phyloP scores from a whole-genome alignment of 2,888 invertebrate species.

The Leptinotarsa peninsularis region DNA sequence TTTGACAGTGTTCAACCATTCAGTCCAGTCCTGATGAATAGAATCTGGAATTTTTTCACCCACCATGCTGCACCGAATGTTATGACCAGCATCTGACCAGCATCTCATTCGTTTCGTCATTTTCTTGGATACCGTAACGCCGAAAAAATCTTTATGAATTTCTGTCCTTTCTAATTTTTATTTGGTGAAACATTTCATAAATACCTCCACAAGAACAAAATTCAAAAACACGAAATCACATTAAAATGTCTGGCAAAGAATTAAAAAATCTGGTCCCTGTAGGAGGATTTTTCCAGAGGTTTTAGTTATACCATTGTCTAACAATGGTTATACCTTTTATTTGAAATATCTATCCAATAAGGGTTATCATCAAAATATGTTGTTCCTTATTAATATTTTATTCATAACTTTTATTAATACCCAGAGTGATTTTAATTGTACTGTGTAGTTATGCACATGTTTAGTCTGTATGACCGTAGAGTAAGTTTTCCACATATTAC shows the following conservation, averaged over 20 bases:
- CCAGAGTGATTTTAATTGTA: no score
- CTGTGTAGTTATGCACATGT: no score
- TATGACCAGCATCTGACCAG: neutral
- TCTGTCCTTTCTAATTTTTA: neutral
- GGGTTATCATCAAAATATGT: no score
- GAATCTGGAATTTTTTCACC: neutral
- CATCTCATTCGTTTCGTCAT: neutral
- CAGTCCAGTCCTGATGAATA: neutral
- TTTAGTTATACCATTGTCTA: no score
- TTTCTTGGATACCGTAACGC: neutral
- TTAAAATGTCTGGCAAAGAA: neutral
- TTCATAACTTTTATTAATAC: no score
- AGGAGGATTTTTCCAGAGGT: neutral
- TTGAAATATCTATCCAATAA: no score
- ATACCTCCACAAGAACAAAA: neutral
- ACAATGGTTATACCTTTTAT: no score
- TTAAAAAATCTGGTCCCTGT: neutral
- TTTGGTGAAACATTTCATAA: neutral
- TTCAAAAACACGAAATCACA: neutral
- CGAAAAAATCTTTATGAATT: neutral
- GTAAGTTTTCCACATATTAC: no score
- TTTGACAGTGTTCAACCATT: neutral
- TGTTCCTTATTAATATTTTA: no score
- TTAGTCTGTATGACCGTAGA: no score
- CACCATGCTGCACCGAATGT: neutral